Evolutionary conservation across 2,113 vertebrate species (phyloP).

Genomic region (Pterocles burchelli): DNA sequence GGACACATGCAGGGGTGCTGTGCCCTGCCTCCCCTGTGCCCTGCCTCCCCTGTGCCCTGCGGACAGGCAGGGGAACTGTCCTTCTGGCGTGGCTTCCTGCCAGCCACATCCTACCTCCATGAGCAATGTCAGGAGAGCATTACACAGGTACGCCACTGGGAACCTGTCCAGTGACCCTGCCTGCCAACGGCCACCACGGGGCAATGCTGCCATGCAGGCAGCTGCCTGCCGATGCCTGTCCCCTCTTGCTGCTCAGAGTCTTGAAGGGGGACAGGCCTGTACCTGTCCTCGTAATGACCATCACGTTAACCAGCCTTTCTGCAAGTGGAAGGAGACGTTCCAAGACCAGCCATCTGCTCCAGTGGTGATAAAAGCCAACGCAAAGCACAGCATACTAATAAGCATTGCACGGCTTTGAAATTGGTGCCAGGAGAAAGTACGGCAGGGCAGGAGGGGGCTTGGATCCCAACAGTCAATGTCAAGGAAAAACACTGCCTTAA

Average conservation of each 20-base stretch:
- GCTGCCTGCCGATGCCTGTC: not conserved
- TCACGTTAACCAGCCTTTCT: not conserved
- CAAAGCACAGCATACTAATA: slow-evolving; percentile 3
- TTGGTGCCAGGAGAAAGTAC: accelerated
- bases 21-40: accelerated
- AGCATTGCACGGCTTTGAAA: accelerated
- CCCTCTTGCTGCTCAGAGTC: accelerated
- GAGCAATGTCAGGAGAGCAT: not conserved
- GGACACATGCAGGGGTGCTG: not conserved
- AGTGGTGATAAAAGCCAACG: not conserved
- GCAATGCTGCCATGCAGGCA: not conserved
- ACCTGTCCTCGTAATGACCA: not conserved
- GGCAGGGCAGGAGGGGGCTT: not conserved
- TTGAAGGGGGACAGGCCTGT: not conserved
- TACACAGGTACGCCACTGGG: accelerated
- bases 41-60: accelerated
- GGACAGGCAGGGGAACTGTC: not conserved
- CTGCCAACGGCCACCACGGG: accelerated
- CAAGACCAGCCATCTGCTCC: slow-evolving; percentile 36
- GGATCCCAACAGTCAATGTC: not conserved
- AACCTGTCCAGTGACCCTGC: not conserved
- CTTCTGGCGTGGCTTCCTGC: accelerated
- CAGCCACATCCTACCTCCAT: not conserved
- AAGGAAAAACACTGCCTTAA: not conserved
- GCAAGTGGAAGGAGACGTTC: not conserved